Evolutionary conservation across 2,888 invertebrate genomes (phyloP).

Genomic region (Pomacea canaliculata): DNA sequence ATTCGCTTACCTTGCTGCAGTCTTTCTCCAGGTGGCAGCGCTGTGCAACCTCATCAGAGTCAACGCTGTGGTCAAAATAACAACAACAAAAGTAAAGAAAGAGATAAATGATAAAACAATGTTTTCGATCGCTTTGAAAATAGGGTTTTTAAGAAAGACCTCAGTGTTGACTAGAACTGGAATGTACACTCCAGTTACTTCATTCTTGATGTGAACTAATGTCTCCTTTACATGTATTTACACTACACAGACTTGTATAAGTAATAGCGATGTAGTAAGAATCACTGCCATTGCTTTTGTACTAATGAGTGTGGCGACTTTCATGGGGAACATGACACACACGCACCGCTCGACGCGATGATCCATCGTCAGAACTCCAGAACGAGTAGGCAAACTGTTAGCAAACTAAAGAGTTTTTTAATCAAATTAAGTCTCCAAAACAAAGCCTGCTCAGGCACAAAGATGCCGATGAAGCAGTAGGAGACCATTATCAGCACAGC

Average conservation of each 20-base stretch:
- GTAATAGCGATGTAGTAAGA: not conserved
- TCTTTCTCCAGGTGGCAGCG: constrained; percentile 12
- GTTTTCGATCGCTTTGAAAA: constrained; percentile 9
- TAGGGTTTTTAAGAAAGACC: too few relatives aligned
- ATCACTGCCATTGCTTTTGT: constrained; percentile 8
- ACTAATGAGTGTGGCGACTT: constrained; percentile 9
- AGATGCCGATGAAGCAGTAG: constrained; percentile 29
- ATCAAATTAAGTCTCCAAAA: not conserved
- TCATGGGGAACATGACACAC: constrained; percentile 15
- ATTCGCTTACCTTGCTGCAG: not conserved
- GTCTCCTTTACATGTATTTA: too few relatives aligned
- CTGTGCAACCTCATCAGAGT: constrained; percentile 6
- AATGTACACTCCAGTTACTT: too few relatives aligned
- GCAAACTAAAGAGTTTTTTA: constrained; percentile 6
- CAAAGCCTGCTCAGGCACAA: not conserved
- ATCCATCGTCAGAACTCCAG: constrained; percentile 13
- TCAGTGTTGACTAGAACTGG: too few relatives aligned
- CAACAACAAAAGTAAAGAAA: constrained; percentile 14
- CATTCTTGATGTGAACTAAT: too few relatives aligned
- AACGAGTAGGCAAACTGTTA: constrained; percentile 4
- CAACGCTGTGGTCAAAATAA: constrained; percentile 4
- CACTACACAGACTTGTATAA: not conserved
- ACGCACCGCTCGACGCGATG: constrained; percentile 22
- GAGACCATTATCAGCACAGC: constrained; percentile 1
- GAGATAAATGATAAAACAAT: constrained; percentile 12